Base-by-base conservation (phyloP, 2,113 vertebrate species). In the Otus sunia region DNA sequence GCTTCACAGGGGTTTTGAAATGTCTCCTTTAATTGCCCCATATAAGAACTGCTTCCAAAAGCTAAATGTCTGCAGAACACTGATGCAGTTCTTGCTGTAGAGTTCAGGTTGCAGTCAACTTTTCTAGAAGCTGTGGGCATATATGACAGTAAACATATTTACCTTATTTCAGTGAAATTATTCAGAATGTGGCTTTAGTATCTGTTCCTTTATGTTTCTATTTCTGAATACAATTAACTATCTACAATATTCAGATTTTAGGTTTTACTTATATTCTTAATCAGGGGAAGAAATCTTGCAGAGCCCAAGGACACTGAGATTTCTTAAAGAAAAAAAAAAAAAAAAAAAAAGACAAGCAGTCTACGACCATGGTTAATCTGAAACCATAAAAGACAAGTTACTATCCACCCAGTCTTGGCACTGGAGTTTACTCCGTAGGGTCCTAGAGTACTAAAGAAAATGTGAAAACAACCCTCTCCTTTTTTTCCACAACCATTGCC, bases 381-480 rank as follows among this genome's bases (percentile, higher is more conserved):
- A 26, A 36, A 58, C 12, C 12, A 20, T 30, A 50, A 45, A 53
- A 78, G 17, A n/a, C 3, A 45, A 68, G 15, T 67, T 72, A 47
- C 5, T 39, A 20, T 26, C 22, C 22, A 56, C 3, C 8, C 10
- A 45, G 15, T 25, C 56, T 53, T 53, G 30, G 15, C 39, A 69
- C 41, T 26, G 25, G 32, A 32, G 3, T 78, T 88, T 25, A 71
- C 8, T 71, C 52, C 45, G 27, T 49, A 49, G 11, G 27, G 14
- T 13, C 43, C 64, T 47, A 59, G 37, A 68, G 78, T 9, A 74
- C 16, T n/a, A 21, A 72, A 45, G 14, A 63, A 85, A 69, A 53
- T 30, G 16, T 5, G 12, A 10, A 32, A 60, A 55, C 11, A 41
- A 18, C 1, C 1, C 15, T 52, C 6, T 39, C 9, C 4, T 29